phyloP scores from a whole-genome alignment of 2,113 vertebrate species.

The Coracopsis vasa region DNA sequence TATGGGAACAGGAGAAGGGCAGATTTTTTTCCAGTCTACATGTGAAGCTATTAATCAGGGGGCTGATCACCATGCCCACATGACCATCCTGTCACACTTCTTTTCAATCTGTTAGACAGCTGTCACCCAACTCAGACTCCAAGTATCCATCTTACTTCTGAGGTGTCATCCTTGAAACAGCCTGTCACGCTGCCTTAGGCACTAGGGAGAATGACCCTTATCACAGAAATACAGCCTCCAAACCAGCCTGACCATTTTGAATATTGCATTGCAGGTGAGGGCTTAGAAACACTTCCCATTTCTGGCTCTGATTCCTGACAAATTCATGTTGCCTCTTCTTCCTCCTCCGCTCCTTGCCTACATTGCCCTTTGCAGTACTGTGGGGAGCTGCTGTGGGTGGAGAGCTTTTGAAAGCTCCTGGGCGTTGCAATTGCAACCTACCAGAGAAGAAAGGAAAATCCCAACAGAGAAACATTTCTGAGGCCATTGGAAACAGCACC shows the following conservation, averaged over 20 bases:
- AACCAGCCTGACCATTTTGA: neutral
- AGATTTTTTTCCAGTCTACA: neutral
- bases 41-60: neutral
- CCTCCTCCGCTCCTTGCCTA: neutral
- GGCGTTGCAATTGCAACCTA: neutral
- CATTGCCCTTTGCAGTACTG: accelerated
- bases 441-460: neutral
- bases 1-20: neutral
- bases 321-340: neutral
- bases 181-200: neutral
- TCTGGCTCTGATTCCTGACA: neutral
- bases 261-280: neutral
- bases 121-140: neutral
- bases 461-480: neutral
- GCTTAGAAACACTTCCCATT: neutral
- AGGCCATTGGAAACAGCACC: neutral
- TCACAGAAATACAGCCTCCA: neutral
- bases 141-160: constrained; percentile 20
- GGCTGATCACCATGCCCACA: neutral
- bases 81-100: neutral
- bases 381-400: neutral
- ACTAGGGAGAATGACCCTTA: neutral
- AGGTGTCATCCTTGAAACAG: neutral
- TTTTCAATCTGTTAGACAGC: constrained; percentile 14
- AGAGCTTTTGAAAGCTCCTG: neutral